These are phyloP conservation scores for Crenuchus spilurus DNA, from an alignment of 2,797 vertebrate species.

Conservation along the genomic window DNA sequence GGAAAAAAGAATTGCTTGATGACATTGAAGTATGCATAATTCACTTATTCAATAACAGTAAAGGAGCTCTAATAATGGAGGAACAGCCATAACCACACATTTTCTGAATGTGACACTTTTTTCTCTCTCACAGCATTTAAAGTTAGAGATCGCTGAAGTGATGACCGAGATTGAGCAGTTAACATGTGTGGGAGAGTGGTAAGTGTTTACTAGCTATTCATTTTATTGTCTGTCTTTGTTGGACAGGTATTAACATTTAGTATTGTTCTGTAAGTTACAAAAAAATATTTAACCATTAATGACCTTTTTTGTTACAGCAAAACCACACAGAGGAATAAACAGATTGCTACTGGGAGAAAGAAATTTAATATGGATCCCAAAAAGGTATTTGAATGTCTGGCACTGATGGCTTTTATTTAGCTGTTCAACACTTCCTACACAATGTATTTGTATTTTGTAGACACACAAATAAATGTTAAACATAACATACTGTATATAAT, in stretches of 20 bases:
- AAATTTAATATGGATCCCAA: slow-evolving; percentile 99
- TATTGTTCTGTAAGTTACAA: too few relatives aligned
- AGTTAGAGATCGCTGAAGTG: slow-evolving; percentile 96
- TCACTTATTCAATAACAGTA: neutral
- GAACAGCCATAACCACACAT: neutral
- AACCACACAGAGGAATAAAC: slow-evolving; percentile 95
- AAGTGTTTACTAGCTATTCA: slow-evolving; percentile 39
- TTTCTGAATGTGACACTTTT: neutral
- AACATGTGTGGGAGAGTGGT: slow-evolving; percentile 94
- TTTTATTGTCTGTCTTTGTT: too few relatives aligned
- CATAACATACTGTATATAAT: too few relatives aligned
- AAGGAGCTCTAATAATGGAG: neutral
- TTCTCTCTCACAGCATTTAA: slow-evolving; percentile 85
- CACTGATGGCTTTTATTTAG: too few relatives aligned
- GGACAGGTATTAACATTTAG: too few relatives aligned
- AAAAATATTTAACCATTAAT: neutral
- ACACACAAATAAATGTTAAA: too few relatives aligned
- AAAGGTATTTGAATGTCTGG: slow-evolving; percentile 78
- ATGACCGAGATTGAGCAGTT: slow-evolving; percentile 98
- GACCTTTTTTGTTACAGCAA: slow-evolving; percentile 77
- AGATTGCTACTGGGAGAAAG: slow-evolving; percentile 96
- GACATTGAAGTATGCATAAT: slow-evolving; percentile 89
- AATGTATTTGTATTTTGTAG: too few relatives aligned
- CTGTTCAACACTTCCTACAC: too few relatives aligned
- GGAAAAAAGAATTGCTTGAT: slow-evolving; percentile 95